A percentile compares a stretch with the other conserved stretches of the same genome.
Evolutionary conservation across 2,888 invertebrate species (phyloP).

Genomic region (Leucoma salicis): DNA sequence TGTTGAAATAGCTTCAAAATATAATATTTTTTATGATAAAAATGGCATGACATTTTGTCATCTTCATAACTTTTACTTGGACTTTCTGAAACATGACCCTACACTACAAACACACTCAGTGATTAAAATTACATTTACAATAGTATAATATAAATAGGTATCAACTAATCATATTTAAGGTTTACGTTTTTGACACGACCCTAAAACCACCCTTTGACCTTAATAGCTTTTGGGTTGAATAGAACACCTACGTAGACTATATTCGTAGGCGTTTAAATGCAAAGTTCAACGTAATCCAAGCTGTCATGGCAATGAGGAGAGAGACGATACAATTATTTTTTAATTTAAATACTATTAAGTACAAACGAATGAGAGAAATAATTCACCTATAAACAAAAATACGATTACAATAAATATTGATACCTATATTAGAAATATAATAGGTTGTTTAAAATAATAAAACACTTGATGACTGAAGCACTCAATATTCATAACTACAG

Average conservation of each 20-base stretch:
- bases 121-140: not conserved
- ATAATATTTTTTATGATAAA: not conserved
- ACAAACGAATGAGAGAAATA: too few relatives aligned
- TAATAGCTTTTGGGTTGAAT: conserved; percentile 6
- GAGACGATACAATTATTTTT: too few relatives aligned
- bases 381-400: too few relatives aligned
- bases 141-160: conserved; percentile 1
- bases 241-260: conserved; percentile 6
- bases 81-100: not conserved
- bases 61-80: not conserved
- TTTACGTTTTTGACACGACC: conserved; percentile 7
- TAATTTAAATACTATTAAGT: too few relatives aligned
- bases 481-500: too few relatives aligned
- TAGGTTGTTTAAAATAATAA: too few relatives aligned
- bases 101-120: not conserved
- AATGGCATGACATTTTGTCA: not conserved
- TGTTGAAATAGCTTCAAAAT: not conserved
- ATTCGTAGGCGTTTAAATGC: conserved; percentile 16
- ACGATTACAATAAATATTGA: too few relatives aligned
- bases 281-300: conserved; percentile 4
- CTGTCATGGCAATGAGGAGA: not conserved
- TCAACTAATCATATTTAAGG: not conserved
- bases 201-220: conserved; percentile 32
- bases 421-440: too few relatives aligned
- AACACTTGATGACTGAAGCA: too few relatives aligned